Evolutionary conservation across 2,797 vertebrate species (phyloP).

Genomic region (Pipistrellus pipistrellus): DNA sequence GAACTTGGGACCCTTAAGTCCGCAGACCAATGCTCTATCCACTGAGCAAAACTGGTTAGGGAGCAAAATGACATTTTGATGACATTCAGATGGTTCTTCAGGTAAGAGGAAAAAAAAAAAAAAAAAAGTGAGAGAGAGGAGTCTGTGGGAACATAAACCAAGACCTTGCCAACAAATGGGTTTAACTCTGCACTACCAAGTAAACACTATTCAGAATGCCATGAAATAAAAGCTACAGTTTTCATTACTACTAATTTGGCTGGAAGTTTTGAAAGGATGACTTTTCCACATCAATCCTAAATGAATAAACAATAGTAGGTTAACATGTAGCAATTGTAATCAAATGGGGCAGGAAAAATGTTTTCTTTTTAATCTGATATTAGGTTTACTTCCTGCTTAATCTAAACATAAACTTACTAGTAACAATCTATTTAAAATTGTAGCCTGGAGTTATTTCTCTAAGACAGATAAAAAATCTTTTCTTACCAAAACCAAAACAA

Average conservation of each 20-base stretch:
- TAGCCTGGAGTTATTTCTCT: neutral
- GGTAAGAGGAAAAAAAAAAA: neutral
- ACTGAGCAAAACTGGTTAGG: too few species aligned
- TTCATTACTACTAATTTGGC: neutral
- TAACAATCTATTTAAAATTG: conserved; percentile 16
- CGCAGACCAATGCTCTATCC: too few species aligned
- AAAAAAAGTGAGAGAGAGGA: neutral
- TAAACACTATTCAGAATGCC: neutral
- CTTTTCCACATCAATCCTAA: neutral
- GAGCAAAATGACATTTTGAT: neutral
- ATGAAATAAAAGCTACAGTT: neutral
- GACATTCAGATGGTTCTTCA: conserved; percentile 44
- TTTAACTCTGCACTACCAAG: neutral
- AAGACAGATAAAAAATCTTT: neutral
- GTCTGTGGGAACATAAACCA: neutral
- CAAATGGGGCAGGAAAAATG: neutral
- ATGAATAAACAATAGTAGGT: neutral
- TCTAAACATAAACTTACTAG: conserved; percentile 1
- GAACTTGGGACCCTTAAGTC: too few species aligned
- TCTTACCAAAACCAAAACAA: conserved; percentile 18
- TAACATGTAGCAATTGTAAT: neutral
- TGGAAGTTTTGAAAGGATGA: neutral
- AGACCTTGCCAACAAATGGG: neutral
- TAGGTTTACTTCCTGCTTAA: neutral
- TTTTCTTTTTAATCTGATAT: neutral